Evolutionary conservation across 2,797 vertebrate genomes (phyloP).

Genomic region (Allobates femoralis): DNA sequence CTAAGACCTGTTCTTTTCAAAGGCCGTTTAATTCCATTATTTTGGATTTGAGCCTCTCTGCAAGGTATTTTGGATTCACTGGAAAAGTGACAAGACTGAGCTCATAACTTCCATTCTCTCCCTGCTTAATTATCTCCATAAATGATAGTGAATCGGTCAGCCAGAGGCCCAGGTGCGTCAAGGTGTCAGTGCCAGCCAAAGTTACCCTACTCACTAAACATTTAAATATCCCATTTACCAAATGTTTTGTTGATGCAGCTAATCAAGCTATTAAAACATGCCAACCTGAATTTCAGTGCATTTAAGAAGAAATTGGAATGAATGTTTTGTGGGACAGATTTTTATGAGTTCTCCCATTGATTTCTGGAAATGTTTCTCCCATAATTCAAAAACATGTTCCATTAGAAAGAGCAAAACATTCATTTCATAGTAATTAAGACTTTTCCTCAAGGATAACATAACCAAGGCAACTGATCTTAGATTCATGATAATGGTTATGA

Average conservation of each 20-base stretch:
- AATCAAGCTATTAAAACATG: not conserved
- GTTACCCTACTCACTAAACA: not conserved
- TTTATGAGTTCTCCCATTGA: not conserved
- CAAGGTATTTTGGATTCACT: not conserved
- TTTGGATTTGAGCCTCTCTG: not conserved
- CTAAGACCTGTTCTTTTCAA: not conserved
- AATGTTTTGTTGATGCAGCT: not conserved
- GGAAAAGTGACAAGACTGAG: not conserved
- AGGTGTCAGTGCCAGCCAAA: not conserved
- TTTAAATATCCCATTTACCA: not conserved
- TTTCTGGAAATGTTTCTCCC: conserved; percentile 14
- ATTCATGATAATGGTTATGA: conserved; percentile 45
- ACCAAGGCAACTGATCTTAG: conserved; percentile 30
- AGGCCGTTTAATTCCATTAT: not conserved
- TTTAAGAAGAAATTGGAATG: not conserved
- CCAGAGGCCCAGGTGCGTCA: not conserved
- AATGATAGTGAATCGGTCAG: not conserved
- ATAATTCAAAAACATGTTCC: conserved; percentile 22
- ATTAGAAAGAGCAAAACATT: conserved; percentile 25
- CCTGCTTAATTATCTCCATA: not conserved
- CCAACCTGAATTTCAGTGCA: not conserved
- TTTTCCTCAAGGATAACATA: conserved; percentile 37
- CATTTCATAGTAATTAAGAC: conserved; percentile 32
- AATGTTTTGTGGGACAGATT: not conserved
- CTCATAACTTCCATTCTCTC: not conserved